phyloP scores from a whole-genome alignment of 2,797 vertebrate species.

The Bufotes viridis region DNA sequence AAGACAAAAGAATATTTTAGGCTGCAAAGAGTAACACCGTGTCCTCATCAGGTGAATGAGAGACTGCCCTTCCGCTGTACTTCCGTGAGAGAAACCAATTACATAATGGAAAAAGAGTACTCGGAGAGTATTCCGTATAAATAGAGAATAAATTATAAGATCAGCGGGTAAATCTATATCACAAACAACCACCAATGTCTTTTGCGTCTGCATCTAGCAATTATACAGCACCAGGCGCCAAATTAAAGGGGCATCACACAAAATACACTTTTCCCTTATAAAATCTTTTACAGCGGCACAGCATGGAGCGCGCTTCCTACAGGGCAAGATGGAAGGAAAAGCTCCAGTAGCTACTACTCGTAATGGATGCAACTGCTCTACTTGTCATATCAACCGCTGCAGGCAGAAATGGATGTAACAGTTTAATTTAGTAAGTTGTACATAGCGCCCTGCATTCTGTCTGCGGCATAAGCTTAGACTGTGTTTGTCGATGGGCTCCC shows the following conservation, averaged over 20 bases:
- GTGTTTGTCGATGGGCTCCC: no score
- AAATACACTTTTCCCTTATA: neutral
- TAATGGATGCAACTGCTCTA: neutral
- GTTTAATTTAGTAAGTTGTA: neutral
- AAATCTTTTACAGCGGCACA: neutral
- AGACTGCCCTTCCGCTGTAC: neutral
- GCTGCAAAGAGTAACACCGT: neutral
- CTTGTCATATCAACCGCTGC: neutral
- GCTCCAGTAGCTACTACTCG: neutral
- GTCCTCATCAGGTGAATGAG: neutral
- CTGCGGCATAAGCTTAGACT: no score
- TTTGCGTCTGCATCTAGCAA: constrained; percentile 36
- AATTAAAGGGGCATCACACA: constrained; percentile 45
- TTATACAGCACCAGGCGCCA: constrained; percentile 1
- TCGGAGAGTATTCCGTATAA: neutral
- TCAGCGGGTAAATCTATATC: no score
- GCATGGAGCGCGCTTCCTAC: neutral
- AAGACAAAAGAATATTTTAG: neutral
- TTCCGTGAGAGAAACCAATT: constrained; percentile 16
- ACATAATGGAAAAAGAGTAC: constrained; percentile 27
- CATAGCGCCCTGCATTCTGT: neutral
- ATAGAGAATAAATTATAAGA: no score
- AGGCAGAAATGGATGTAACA: neutral
- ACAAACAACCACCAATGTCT: constrained; percentile 13
- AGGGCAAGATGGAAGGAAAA: neutral